These are phyloP conservation scores for Ficedula albicollis DNA, from an alignment of 2,797 vertebrate genomes.

Conservation along the genomic window DNA sequence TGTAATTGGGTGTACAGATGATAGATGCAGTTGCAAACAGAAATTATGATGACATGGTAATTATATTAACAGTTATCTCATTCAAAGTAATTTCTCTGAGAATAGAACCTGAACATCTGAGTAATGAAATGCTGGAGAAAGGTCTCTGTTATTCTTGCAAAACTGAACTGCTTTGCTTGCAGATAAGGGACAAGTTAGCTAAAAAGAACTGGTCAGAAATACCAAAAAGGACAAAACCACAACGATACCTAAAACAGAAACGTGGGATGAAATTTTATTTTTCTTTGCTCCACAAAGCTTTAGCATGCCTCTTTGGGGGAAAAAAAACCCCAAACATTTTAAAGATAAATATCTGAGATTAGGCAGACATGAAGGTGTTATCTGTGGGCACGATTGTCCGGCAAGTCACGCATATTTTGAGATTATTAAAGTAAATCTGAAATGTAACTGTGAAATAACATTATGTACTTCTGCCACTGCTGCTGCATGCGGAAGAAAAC, in stretches of 20 bases:
- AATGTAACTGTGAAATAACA: not conserved
- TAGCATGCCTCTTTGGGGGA: not conserved
- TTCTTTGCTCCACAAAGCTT: not conserved
- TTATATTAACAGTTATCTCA: not conserved
- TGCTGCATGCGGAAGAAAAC: not conserved
- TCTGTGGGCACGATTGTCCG: not conserved
- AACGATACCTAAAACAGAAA: not conserved
- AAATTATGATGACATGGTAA: not conserved
- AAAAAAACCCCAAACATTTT: not conserved
- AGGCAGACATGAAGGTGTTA: not conserved
- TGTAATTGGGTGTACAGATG: not conserved
- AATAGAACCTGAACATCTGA: not conserved
- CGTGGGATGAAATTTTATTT: not conserved
- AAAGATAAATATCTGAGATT: not conserved
- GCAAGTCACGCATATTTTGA: accelerated
- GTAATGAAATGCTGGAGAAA: not conserved
- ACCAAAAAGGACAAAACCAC: not conserved
- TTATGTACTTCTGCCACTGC: not conserved
- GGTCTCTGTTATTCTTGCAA: not conserved
- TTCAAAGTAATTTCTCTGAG: not conserved
- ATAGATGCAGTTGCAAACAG: not conserved
- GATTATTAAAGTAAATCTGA: not conserved
- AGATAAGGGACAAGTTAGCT: not conserved
- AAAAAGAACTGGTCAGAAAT: not conserved
- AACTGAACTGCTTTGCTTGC: not conserved